Evolutionary conservation across 2,113 vertebrate genomes (phyloP), one percentile per base, ranked within the genome.

Genomic region (Calcarius ornatus): DNA sequence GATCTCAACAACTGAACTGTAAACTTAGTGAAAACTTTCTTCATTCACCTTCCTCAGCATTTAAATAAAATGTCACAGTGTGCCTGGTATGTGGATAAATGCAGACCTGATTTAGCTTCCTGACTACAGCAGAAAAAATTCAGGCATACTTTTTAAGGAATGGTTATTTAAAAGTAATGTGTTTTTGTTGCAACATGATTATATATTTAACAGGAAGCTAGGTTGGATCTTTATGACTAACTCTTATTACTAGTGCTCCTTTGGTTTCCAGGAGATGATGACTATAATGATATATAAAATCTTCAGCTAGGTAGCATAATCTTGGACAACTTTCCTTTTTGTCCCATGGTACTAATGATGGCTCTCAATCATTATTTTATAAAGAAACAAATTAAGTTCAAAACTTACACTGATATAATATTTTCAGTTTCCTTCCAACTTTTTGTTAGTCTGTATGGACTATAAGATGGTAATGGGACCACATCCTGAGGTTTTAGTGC

Each of bases 141-240:
- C 57, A 57, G 56, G n/a, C 43, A 12, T 84, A 31, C 64, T 86
- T 94, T 92, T 92, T 68, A 95, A 88, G 75, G 85, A 88, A 88
- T 63, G 48, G 71, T 83, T 96, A 86, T 95, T 96, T 94, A 70
- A 93, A 95, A 95, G 56, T 68, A 71, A 88, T 83, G 82, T 92
- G 77, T 23, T 96, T 92, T 86, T 82, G 20, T 93, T 94, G 88
- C 90, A 75, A 51, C 60, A 35, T 93, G 86, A 83, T 96, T 94
- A 94, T 81, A 94, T 88, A 90, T 90, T 90, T 92, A 93, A 88
- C 60, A 88, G 92, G 88, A 97, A 95, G 72, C 72, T 80, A 92
- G 80, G 79, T 9, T 92, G 51, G 48, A 88, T 92, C 82, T 92
- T 88, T 90, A 72, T 96, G 95, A 92, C 79, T 95, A 93, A 92